Evolutionary conservation across 2,797 vertebrate species (phyloP), one percentile per base, ranked within the genome.

Genomic region (Macropus fuliginosus): DNA sequence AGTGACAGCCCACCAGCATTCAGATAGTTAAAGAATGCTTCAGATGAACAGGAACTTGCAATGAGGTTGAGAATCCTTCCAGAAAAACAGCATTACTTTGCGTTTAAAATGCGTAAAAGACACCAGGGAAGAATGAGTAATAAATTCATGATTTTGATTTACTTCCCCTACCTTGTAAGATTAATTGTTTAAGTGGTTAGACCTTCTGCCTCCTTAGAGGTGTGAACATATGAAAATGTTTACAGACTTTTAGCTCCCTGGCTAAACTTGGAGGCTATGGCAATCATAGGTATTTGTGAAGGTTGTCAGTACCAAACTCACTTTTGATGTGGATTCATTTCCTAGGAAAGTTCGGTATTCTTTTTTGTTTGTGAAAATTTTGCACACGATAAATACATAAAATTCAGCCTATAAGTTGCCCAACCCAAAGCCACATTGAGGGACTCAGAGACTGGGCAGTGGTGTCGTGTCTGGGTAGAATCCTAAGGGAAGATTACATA

Each of bases 61-160:
- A 31, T 6, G 34, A 81, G 52, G 91, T 13, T 92, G 29, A 91
- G 5, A 55, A 89, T 92, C 54, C 74, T 14, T 91, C 0, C 5
- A 92, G 54, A 55, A 91, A 81, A 54, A 21, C 40, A 96, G 3
- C 55, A 5, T 87, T 92, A 11, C 56, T 21, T 91, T 87, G 27
- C 40, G 14, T 2, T 5, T 90, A 46, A 91, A 94, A 40, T 91
- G 1, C 2, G 18, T 90, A 28, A 3, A 94, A 21, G n/a, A 31
- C 90, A 81, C 90, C 16, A 92, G 29, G 94, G 62, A 57, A 91
- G 91, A 93, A 56, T 21, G 91, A 54, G 66, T n/a, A 94, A 27
- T 54, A 95, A 8, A 94, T 95, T 94, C 29, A 34, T 91, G 81
- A 57, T 1, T 5, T 56, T 56, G 57, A 5, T 55, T 34, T 55